Conservation (phyloP, 2,113 vertebrate genomes). For the Anguilla rostrata region DNA sequence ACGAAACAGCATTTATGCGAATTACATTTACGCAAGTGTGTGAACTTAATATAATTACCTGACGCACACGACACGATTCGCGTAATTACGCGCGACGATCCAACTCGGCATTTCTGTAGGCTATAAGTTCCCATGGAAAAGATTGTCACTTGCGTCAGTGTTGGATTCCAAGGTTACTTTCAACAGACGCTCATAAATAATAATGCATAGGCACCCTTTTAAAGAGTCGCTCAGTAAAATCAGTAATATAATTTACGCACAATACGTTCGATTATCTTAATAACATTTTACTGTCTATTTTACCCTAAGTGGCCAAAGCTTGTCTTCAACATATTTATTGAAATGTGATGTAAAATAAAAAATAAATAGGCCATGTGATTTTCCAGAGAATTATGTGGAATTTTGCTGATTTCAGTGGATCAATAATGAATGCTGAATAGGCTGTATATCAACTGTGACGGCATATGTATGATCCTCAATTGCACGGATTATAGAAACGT, state of each 20-base stretch:
- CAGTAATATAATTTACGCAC: neutral
- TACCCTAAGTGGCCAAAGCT: too few relatives aligned
- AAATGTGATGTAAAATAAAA: too few relatives aligned
- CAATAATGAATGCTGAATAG: neutral
- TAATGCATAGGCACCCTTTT: too few relatives aligned
- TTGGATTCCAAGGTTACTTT: slow-evolving; percentile 13
- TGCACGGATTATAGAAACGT: neutral
- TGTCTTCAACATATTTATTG: too few relatives aligned
- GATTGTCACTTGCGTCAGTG: slow-evolving; percentile 17
- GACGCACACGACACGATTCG: too few relatives aligned
- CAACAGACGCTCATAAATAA: neutral
- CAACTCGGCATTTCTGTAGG: neutral
- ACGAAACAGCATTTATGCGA: neutral
- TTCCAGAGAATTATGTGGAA: neutral
- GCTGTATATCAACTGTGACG: neutral
- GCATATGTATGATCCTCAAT: too few relatives aligned
- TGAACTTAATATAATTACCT: too few relatives aligned
- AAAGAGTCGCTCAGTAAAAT: neutral
- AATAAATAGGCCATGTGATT: neutral
- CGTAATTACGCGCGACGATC: too few relatives aligned
- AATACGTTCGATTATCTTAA: too few relatives aligned
- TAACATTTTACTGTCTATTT: too few relatives aligned
- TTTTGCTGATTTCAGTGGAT: neutral
- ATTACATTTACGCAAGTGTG: neutral
- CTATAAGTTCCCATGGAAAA: neutral